Evolutionary conservation across 2,113 vertebrate species (phyloP), one percentile per base, ranked within the genome.

Genomic region (Phyllostomus hastatus): DNA sequence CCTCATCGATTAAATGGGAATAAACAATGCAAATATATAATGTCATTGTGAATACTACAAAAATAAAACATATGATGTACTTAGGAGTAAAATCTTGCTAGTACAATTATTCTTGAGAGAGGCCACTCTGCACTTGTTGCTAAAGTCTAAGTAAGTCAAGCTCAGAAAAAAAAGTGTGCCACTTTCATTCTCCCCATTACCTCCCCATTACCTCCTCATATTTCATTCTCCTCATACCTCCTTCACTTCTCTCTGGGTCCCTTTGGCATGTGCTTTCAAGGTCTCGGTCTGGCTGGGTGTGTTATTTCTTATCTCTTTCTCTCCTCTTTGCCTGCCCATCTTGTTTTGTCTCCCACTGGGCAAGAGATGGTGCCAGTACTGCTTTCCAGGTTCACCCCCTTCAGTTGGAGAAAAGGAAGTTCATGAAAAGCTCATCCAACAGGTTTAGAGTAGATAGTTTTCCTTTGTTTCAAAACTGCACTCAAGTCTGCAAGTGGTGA

Each of bases 391-490:
- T 10, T 4, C 4, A 28, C 2, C 6, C 59, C 20, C 33, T 2
- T 54, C 57, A 38, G 38, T 4, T 31, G 17, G n/a, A 31, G 94
- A 59, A 92, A 95, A 90, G 85, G 67, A 97, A 90, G 92, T 88
- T 4, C 16, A n/a, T 24, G 41, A 52, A 78, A 90, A 95, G 61
- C 95, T 95, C 54, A 96, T 81, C 76, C 19, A 75, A 15, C 10
- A 35, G 33, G 5, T 76, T 82, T 85, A 72, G 59, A 88, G 15
- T 9, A 11, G 2, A 88, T 3, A 92, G 10, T 97, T 93, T 85
- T 57, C 89, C 87, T 92, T 67, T 95, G 80, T 95, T 97, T 94
- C 76, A 94, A 92, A 95, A 95, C 41, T 73, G 26, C 52, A 85
- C 48, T 73, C 5, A 41, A 70, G 59, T 90, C 22, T 92, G 38